phyloP scores from a whole-genome alignment of 1,140 invertebrate genomes.

The Drosophila rufa region DNA sequence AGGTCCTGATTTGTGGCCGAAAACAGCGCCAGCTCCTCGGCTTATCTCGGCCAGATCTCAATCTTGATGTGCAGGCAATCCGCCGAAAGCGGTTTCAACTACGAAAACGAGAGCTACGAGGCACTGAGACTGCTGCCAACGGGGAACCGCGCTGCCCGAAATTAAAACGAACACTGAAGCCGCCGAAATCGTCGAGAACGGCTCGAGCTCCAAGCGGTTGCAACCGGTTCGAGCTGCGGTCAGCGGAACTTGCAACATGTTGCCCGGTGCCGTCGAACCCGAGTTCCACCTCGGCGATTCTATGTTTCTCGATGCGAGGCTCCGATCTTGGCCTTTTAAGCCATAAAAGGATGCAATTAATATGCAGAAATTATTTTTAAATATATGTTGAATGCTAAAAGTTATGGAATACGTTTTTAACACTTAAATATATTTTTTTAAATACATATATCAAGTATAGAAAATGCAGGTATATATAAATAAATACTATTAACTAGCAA shows the following conservation, averaged over 20 bases:
- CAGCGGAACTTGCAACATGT: conserved; percentile 36
- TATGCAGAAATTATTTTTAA: neutral
- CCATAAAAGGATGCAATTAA: too few relatives aligned
- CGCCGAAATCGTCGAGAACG: conserved; percentile 51
- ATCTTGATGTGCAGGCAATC: conserved; percentile 19
- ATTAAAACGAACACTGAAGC: conserved; percentile 69
- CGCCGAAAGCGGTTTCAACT: neutral
- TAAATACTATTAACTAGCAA: too few relatives aligned
- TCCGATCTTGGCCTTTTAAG: conserved; percentile 15
- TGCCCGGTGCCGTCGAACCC: conserved; percentile 15
- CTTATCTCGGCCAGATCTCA: conserved; percentile 22
- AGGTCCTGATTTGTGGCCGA: conserved; percentile 35
- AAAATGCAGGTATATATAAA: too few relatives aligned
- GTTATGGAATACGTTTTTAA: too few relatives aligned
- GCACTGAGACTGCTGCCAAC: neutral
- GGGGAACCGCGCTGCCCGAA: conserved; percentile 39
- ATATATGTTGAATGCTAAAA: too few relatives aligned
- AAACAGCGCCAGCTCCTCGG: neutral
- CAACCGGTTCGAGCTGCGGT: neutral
- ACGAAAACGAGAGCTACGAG: conserved; percentile 20
- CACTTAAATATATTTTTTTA: too few relatives aligned
- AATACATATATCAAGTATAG: too few relatives aligned
- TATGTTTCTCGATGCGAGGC: conserved; percentile 49
- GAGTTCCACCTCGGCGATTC: conserved; percentile 37
- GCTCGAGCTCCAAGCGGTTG: conserved; percentile 18